phyloP scores from a whole-genome alignment of 2,888 invertebrate genomes.

The Lasioglossum marginatum region DNA sequence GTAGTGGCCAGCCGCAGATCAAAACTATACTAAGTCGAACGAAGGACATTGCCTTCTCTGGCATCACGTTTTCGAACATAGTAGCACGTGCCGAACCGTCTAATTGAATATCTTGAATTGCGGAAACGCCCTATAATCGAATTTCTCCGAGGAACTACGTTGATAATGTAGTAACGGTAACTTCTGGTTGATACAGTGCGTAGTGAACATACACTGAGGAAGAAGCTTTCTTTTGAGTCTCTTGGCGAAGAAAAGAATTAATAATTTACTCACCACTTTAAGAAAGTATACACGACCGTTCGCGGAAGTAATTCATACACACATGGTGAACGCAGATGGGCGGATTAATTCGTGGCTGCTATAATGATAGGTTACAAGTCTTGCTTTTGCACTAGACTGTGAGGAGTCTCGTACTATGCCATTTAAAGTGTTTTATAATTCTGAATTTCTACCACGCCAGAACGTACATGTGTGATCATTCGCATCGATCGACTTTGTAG shows the following conservation, averaged over 20 bases:
- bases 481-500: no score
- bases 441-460: no score
- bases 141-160: not conserved
- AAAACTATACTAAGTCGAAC: constrained; percentile 49
- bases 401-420: no score
- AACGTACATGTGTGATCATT: no score
- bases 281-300: not conserved
- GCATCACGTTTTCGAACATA: constrained; percentile 21
- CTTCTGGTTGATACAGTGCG: no score
- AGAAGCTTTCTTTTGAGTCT: no score
- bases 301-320: not conserved
- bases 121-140: not conserved
- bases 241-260: not conserved
- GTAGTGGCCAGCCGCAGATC: constrained; percentile 58
- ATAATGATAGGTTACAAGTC: not conserved
- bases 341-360: not conserved
- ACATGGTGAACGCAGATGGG: not conserved
- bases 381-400: not conserved
- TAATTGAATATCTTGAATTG: not conserved
- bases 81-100: not conserved
- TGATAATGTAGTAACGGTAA: not conserved
- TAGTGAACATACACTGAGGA: not conserved
- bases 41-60: constrained; percentile 48
- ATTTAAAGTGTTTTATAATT: no score
- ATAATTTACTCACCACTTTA: not conserved